phyloP scores from a whole-genome alignment of 2,888 invertebrate species.

The Plusia festucae region DNA sequence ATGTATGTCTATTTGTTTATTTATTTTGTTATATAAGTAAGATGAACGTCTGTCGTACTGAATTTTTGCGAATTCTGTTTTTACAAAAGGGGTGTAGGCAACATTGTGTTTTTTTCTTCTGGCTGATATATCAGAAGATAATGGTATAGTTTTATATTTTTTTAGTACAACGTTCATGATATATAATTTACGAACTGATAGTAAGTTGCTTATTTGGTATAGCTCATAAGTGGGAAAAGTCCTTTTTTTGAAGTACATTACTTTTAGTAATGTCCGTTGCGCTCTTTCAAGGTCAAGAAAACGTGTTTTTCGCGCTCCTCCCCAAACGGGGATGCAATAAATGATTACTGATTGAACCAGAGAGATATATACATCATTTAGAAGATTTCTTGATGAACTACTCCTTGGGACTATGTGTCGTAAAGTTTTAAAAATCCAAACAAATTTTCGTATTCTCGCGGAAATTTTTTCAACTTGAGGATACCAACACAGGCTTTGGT shows the following conservation, averaged over 20 bases:
- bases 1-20: slow-evolving; percentile 5
- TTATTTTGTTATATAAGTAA: slow-evolving; percentile 9
- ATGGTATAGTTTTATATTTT: slow-evolving; percentile 8
- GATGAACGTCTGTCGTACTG: slow-evolving; percentile 2
- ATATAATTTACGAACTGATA: slow-evolving; percentile 11
- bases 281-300: not conserved
- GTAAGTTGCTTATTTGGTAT: slow-evolving; percentile 8
- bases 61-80: not conserved
- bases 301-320: not conserved
- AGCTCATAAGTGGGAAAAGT: not conserved
- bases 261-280: not conserved
- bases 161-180: not conserved
- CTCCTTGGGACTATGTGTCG: not conserved
- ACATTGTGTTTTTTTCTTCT: slow-evolving; percentile 7
- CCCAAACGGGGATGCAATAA: not conserved
- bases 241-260: not conserved
- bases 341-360: not conserved
- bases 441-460: not conserved
- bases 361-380: not conserved
- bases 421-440: not conserved
- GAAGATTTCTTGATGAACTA: not conserved
- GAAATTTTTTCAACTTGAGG: not conserved
- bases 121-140: not conserved
- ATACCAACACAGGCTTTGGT: not conserved
- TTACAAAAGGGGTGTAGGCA: not conserved